Conservation (phyloP, 2,888 invertebrate genomes). For the Drosophila pullipes region DNA sequence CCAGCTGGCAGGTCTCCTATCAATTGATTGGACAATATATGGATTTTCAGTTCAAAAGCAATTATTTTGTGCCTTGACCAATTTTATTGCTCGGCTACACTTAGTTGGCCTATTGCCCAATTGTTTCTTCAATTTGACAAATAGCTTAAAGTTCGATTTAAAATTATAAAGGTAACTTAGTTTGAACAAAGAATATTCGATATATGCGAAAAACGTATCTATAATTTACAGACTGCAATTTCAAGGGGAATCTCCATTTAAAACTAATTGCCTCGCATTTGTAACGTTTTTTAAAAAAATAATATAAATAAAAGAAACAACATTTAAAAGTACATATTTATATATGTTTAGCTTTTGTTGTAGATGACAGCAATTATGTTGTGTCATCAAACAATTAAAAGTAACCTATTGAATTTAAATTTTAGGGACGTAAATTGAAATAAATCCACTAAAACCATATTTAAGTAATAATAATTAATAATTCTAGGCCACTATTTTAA, state of each 20-base stretch:
- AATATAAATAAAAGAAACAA: too few relatives aligned
- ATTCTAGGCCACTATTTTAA: not conserved
- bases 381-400: not conserved
- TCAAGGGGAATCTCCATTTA: not conserved
- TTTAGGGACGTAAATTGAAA: not conserved
- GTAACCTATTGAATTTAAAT: not conserved
- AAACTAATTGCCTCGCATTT: not conserved
- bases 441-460: not conserved
- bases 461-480: not conserved
- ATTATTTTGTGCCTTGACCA: constrained; percentile 29
- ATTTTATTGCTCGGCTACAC: constrained; percentile 8
- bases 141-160: not conserved
- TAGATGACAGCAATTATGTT: not conserved
- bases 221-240: not conserved
- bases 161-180: not conserved
- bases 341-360: not conserved
- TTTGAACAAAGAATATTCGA: not conserved
- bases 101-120: constrained; percentile 26
- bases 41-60: constrained; percentile 9
- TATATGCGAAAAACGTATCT: not conserved
- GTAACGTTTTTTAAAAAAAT: too few relatives aligned
- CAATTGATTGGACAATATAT: constrained; percentile 8
- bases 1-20: not conserved
- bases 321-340: too few relatives aligned
- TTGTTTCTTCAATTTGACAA: constrained; percentile 12